Percentiles rank a stretch among this genome's conserved stretches.
phyloP scores from a whole-genome alignment of 2,113 vertebrate species.

The Laticauda laticaudata region DNA sequence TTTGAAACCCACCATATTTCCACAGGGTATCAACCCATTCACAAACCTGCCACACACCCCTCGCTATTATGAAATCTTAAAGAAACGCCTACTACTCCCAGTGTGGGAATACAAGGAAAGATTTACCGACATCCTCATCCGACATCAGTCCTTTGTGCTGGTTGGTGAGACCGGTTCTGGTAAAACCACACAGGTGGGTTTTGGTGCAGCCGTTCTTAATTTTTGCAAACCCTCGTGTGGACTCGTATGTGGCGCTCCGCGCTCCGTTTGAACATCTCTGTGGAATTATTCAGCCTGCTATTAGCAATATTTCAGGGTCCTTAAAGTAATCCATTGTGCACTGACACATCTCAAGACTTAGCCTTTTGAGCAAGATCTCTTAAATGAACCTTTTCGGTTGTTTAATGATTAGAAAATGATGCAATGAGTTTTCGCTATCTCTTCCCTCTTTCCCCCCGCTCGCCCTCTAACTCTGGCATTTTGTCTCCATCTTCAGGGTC shows the following conservation, averaged over 20 bases:
- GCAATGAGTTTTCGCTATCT: background rate
- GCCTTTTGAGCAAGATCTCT: background rate
- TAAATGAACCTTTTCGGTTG: slow-evolving; percentile 15
- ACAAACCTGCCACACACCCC: slow-evolving; percentile 94
- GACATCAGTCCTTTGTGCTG: slow-evolving; percentile 90
- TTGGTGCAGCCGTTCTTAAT: background rate
- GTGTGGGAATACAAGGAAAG: slow-evolving; percentile 96
- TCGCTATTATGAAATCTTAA: slow-evolving; percentile 92
- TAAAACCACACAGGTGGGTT: slow-evolving; percentile 93
- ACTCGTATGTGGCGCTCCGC: accelerated
- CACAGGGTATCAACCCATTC: slow-evolving; percentile 92
- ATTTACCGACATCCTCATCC: slow-evolving; percentile 87
- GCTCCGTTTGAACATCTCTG: background rate
- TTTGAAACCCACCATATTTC: slow-evolving; percentile 82
- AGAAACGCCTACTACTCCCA: slow-evolving; percentile 90
- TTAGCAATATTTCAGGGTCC: slow-evolving; percentile 3
- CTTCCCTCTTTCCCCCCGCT: background rate
- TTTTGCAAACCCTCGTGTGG: background rate
- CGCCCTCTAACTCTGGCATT: background rate
- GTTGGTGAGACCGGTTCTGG: slow-evolving; percentile 96
- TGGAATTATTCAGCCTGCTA: background rate
- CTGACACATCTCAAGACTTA: background rate
- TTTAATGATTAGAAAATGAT: slow-evolving; percentile 1
- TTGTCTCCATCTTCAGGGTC: slow-evolving; percentile 1
- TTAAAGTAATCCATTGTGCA: background rate